A percentile compares a stretch with the other conserved stretches of the same genome.
phyloP scores from a whole-genome alignment of 2,888 invertebrate genomes.

The Teleiodes luculella region DNA sequence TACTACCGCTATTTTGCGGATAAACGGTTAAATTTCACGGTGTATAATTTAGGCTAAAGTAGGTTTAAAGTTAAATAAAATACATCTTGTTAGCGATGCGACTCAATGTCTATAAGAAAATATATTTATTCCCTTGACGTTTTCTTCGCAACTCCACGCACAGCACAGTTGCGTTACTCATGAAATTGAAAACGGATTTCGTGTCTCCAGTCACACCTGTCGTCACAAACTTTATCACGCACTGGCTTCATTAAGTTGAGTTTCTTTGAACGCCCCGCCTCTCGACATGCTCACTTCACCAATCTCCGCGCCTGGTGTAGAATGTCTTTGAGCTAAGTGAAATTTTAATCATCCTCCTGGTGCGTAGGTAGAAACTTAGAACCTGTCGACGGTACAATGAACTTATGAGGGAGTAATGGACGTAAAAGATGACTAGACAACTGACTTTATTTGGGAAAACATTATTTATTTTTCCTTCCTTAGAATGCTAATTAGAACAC shows the following conservation, averaged over 20 bases:
- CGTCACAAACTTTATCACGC: slow-evolving; percentile 54
- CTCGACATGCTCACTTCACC: not conserved
- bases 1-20: too few species aligned
- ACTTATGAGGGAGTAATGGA: not conserved
- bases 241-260: slow-evolving; percentile 54
- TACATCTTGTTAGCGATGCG: too few species aligned
- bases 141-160: too few species aligned
- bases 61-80: too few species aligned
- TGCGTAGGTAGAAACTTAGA: not conserved
- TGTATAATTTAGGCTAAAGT: too few species aligned
- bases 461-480: too few species aligned
- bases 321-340: not conserved
- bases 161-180: slow-evolving; percentile 15
- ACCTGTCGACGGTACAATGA: not conserved
- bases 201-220: slow-evolving; percentile 44
- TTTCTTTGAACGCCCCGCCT: slow-evolving; percentile 20
- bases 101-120: too few species aligned
- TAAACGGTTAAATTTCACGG: too few species aligned
- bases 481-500: too few species aligned
- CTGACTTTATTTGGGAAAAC: too few species aligned
- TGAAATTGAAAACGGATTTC: slow-evolving; percentile 36
- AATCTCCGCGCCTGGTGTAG: not conserved
- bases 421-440: not conserved
- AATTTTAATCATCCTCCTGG: not conserved
- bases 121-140: too few species aligned